Percentiles rank a stretch among this genome's conserved stretches.
Evolutionary conservation across 1,140 invertebrate species (phyloP).

Genomic region (Penaeus vannamei): DNA sequence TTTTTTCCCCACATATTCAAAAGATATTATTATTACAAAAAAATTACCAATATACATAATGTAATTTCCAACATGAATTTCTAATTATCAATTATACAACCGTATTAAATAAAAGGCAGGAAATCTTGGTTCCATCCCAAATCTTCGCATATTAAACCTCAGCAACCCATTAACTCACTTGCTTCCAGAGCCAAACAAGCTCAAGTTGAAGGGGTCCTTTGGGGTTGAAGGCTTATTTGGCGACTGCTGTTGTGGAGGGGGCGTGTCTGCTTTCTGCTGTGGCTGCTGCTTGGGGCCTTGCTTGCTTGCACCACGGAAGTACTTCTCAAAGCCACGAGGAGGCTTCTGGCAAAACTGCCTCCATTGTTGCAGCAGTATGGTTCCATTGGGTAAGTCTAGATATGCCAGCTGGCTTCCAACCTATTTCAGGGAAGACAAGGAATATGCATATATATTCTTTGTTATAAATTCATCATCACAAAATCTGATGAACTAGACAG

Average conservation of each 20-base stretch:
- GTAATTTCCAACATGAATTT: too few species aligned
- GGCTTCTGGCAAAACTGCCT: constrained; percentile 52
- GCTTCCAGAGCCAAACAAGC: constrained; percentile 46
- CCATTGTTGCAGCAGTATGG: constrained; percentile 46
- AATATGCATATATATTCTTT: neutral
- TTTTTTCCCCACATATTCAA: too few species aligned
- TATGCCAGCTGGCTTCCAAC: constrained; percentile 44
- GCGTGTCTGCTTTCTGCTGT: neutral
- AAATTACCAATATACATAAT: too few species aligned
- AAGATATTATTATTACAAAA: too few species aligned
- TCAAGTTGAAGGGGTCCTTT: constrained; percentile 57
- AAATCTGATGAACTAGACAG: too few species aligned
- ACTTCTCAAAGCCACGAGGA: constrained; percentile 63
- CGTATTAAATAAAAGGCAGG: too few species aligned
- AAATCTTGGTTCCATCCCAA: too few species aligned
- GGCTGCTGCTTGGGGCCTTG: neutral
- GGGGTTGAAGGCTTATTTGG: neutral
- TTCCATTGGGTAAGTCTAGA: constrained; percentile 25
- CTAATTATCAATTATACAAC: too few species aligned
- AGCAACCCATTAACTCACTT: constrained; percentile 45
- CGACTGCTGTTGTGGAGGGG: constrained; percentile 14
- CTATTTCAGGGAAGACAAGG: neutral
- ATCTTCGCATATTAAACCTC: neutral
- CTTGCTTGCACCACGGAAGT: constrained; percentile 49
- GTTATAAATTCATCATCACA: too few species aligned